Base-by-base conservation (phyloP, 2,888 invertebrate species). In the Scaptomyza tumidula region DNA sequence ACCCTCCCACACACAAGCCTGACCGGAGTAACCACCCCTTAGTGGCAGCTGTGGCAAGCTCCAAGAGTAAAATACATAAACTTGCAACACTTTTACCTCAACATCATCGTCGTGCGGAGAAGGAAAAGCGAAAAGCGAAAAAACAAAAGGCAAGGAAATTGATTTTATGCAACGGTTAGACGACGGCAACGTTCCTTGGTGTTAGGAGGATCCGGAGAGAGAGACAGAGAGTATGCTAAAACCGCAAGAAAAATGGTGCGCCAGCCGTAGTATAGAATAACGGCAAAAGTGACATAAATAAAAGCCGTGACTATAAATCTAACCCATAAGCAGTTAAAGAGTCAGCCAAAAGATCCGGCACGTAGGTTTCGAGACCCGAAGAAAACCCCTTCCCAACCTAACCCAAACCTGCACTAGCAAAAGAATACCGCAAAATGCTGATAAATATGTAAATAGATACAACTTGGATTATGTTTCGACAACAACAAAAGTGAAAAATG, bases 361-460 rank as follows among this genome's bases (percentile, higher is more conserved):
- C 80, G 80, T 80, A 80, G 66, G 41, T 31, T 35, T 31, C 50
- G 3, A 31, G 24, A 41, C 33, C 19, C 44, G 41, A 43, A 43
- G 24, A 24, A 6, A 39, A 3, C 1, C 39, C 39, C 35, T 6
- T 16, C 24, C 16, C n/a, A 7, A n/a, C 39, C 57, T 2, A 4
- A 3, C 13, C 35, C 35, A 39, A 49, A 2, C 19, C 35, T 19
- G 6, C 19, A 19, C 19, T 35, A 49, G 33, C 16, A 4, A 49
- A 10, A 44, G 56, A 70, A 75, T 70, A 24, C 74, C 62, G 52
- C 81, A 77, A 69, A 78, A 79, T 75, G 80, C 65, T 71, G 82
- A 83, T 82, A 84, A 84, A 83, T 84, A 83, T 83, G 83, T 78
- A 84, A 84, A 84, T 84, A 80, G 80, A 82, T 80, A 81, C 84